Evolutionary conservation across 1,140 invertebrate genomes (phyloP).

Genomic region (Micrasema minimum): DNA sequence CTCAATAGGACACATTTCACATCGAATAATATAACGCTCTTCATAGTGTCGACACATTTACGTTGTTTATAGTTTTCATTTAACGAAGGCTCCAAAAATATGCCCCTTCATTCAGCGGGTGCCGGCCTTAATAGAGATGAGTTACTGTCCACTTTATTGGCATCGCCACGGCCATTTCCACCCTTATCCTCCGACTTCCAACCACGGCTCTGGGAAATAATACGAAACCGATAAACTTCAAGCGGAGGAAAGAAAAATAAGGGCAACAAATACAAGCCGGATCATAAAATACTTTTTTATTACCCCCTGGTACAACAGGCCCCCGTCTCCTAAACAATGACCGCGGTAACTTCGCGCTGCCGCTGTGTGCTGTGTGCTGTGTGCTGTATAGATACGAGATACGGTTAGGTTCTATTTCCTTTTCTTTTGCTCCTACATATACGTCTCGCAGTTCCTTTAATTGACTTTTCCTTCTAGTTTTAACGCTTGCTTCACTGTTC

Average conservation of each 20-base stretch:
- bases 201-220: constrained; percentile 47
- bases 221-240: constrained; percentile 53
- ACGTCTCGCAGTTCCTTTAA: constrained; percentile 26
- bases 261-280: constrained; percentile 51
- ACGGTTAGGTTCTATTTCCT: background rate
- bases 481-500: constrained; percentile 28
- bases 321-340: constrained; percentile 26
- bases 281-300: constrained; percentile 55
- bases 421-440: constrained; percentile 4
- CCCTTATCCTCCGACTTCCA: constrained; percentile 30
- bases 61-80: constrained; percentile 38
- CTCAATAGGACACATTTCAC: background rate
- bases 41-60: constrained; percentile 21
- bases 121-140: constrained; percentile 38
- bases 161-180: constrained; percentile 24
- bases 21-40: background rate
- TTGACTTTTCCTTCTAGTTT: constrained; percentile 36
- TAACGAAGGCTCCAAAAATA: constrained; percentile 31
- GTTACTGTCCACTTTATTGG: constrained; percentile 41
- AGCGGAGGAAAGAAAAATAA: constrained; percentile 50
- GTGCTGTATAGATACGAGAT: background rate
- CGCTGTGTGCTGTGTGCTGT: too few relatives aligned
- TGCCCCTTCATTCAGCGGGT: constrained; percentile 15
- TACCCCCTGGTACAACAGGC: constrained; percentile 32
- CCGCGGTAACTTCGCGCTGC: constrained; percentile 14